These are phyloP conservation scores for Brienomyrus brachyistius DNA, from an alignment of 2,113 vertebrate genomes.

Conservation along the genomic window DNA sequence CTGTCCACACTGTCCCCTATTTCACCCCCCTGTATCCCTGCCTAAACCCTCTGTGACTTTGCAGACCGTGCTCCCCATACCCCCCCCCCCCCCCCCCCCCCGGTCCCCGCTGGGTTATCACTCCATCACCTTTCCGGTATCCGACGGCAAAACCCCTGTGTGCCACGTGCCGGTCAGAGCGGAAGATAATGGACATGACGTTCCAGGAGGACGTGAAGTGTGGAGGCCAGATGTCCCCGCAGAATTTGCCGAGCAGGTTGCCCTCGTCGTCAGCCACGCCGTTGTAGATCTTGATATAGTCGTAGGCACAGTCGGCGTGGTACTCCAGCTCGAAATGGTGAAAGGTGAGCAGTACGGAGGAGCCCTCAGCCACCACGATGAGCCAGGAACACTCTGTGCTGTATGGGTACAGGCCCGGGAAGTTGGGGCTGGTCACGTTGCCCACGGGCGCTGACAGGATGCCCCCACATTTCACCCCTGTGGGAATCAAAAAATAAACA, in stretches of 20 bases:
- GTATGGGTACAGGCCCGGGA: slow-evolving; percentile 82
- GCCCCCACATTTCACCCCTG: slow-evolving; percentile 93
- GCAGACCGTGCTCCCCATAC: not conserved
- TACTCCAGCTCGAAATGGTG: slow-evolving; percentile 85
- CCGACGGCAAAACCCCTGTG: slow-evolving; percentile 74
- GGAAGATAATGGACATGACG: slow-evolving; percentile 85
- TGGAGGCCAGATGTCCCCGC: slow-evolving; percentile 72
- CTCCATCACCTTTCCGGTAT: slow-evolving; percentile 79
- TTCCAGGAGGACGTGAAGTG: slow-evolving; percentile 92
- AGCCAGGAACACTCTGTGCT: slow-evolving; percentile 84
- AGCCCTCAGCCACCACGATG: slow-evolving; percentile 89
- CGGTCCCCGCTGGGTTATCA: not conserved
- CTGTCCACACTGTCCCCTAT: not conserved
- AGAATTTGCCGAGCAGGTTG: slow-evolving; percentile 89
- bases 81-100: not conserved
- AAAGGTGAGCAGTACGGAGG: slow-evolving; percentile 83
- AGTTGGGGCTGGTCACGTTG: slow-evolving; percentile 93
- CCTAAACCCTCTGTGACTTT: not conserved
- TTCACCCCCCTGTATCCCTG: not conserved
- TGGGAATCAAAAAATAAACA: not conserved
- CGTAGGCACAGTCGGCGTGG: slow-evolving; percentile 74
- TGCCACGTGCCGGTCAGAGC: slow-evolving; percentile 86
- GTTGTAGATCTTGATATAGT: slow-evolving; percentile 93
- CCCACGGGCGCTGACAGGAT: slow-evolving; percentile 81
- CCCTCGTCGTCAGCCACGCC: slow-evolving; percentile 75